Base-by-base conservation (phyloP, 2,888 invertebrate species). In the Lamellibrachia columna region DNA sequence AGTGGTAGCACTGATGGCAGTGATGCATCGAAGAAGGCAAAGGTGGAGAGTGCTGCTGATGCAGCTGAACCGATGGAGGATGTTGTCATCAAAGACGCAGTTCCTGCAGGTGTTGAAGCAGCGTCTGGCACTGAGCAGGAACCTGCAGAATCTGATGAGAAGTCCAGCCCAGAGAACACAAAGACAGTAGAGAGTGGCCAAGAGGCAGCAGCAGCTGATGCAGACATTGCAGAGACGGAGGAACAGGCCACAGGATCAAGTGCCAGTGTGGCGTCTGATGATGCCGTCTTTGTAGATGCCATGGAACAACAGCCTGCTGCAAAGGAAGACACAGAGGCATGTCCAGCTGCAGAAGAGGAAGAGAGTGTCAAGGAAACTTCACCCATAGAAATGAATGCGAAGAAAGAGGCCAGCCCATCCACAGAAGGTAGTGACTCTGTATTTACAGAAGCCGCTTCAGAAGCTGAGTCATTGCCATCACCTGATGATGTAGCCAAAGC, bases 181-280 rank as follows among this genome's bases (percentile, higher is more conserved):
- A 15, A 75, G n/a, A 15, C 75, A 6, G n/a, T n/a, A 15, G 75
- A 75, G 75, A 75, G 22, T 75, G 75, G 75, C 15, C 75, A 75
- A n/a, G 75, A 75, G 22, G 15, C 75, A 75, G 75, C 75, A 75
- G 75, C 75, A 15, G 75, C 75, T 75, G 75, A 22, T 75, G 75
- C 75, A 75, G 22, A 75, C 75, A 6, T 75, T 75, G 75, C 75
- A 75, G 75, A 75, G 75, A 15, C 75, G 15, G 75, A 75, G 6
- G 22, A 75, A n/a, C 75, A 75, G 75, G n/a, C 75, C 75, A 75
- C 75, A 75, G 75, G n/a, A 75, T 75, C 75, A 75, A 75, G 75
- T 22, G 75, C 75, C 75, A 22, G 75, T n/a, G n/a, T 75, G 6
- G 75, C 75, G n/a, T 75, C 75, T 22, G 75, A 75, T 75, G 75